Conservation (phyloP, 2,113 vertebrate genomes). For the Odocoileus virginianus region DNA sequence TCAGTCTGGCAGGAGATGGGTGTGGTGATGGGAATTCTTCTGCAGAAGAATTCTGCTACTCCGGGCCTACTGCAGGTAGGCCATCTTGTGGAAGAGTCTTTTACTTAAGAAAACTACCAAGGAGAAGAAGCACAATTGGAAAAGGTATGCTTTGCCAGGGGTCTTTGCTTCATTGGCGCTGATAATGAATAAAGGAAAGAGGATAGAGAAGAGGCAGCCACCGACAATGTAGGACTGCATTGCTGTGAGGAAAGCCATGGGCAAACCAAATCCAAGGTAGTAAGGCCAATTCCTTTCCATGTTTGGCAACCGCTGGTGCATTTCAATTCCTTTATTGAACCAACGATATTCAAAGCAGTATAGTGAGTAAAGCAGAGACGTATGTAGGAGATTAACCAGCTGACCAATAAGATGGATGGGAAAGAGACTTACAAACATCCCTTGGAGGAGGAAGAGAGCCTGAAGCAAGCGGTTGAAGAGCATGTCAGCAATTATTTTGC, state of each 20-base stretch:
- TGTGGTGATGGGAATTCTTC: constrained; percentile 86
- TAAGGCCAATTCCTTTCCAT: not conserved
- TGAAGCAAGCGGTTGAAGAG: not conserved
- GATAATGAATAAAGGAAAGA: not conserved
- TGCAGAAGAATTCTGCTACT: constrained; percentile 78
- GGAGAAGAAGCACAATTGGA: constrained; percentile 97
- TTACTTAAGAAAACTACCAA: constrained; percentile 97
- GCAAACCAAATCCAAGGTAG: not conserved
- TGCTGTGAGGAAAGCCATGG: not conserved
- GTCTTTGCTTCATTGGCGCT: constrained; percentile 78
- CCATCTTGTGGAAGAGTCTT: constrained; percentile 97
- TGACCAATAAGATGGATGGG: not conserved
- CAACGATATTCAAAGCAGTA: not conserved
- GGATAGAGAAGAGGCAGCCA: not conserved
- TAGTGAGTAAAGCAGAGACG: not conserved
- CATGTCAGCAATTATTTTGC: not conserved
- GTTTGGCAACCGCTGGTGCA: not conserved
- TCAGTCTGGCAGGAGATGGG: constrained; percentile 86
- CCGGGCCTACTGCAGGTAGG: constrained; percentile 92
- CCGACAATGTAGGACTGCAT: not conserved
- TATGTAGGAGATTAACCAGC: not conserved
- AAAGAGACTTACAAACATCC: not conserved
- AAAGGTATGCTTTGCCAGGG: constrained; percentile 93
- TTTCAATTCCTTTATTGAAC: not conserved
- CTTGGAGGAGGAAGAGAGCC: not conserved